Percentiles rank a stretch among this genome's conserved stretches.
These are phyloP conservation scores for Clinocottus analis DNA, from an alignment of 2,113 vertebrate genomes.

Conservation along the genomic window DNA sequence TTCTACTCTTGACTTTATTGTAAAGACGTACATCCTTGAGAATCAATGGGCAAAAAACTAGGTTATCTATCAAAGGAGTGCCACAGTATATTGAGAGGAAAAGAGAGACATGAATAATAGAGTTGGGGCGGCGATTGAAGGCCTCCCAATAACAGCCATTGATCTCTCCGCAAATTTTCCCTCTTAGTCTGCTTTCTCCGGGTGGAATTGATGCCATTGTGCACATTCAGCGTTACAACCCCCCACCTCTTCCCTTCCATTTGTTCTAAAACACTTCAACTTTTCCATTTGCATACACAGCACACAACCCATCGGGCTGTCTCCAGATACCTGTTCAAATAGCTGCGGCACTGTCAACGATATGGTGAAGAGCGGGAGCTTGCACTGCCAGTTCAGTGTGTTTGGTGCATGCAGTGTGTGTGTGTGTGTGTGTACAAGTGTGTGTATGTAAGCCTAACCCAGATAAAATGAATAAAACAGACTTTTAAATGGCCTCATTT, in stretches of 20 bases:
- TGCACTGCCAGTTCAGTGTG: constrained; percentile 8
- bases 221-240: constrained; percentile 71
- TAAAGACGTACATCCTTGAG: constrained; percentile 53
- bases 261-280: constrained; percentile 73
- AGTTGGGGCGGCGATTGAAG: constrained; percentile 59
- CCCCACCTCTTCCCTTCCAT: constrained; percentile 58
- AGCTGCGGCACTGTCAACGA: constrained; percentile 63
- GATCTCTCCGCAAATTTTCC: constrained; percentile 70
- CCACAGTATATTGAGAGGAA: constrained; percentile 44
- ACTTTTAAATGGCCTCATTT: constrained; percentile 83
- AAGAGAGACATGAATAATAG: constrained; percentile 69
- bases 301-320: constrained; percentile 66
- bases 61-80: constrained; percentile 75
- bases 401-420: constrained; percentile 33
- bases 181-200: constrained; percentile 65
- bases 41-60: constrained; percentile 73
- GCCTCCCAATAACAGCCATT: constrained; percentile 75
- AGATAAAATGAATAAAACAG: constrained; percentile 82
- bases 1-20: constrained; percentile 33
- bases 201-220: constrained; percentile 65
- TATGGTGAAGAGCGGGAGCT: constrained; percentile 52
- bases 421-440: constrained; percentile 29
- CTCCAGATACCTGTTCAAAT: constrained; percentile 80
- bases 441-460: constrained; percentile 73
- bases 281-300: constrained; percentile 80